Conservation (phyloP, 2,888 invertebrate species). For the Cosmia trapezina region DNA sequence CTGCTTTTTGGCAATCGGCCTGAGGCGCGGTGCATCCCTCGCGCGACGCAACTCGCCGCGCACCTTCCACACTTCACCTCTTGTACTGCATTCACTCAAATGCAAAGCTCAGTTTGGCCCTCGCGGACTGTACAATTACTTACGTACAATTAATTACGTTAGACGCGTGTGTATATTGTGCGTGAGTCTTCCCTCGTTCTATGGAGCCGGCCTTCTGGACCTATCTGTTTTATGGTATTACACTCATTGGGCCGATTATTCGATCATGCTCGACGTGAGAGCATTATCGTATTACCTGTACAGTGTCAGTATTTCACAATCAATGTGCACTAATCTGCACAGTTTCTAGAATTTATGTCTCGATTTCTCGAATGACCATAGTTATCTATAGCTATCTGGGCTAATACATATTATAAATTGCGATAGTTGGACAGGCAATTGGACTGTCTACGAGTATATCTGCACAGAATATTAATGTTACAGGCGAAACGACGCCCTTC, state of each 20-base stretch:
- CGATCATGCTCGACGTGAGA: slow-evolving; percentile 41
- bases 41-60: too few relatives aligned
- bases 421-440: too few relatives aligned
- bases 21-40: too few relatives aligned
- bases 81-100: too few relatives aligned
- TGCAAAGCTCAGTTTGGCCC: too few relatives aligned
- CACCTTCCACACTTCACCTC: too few relatives aligned
- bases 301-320: slow-evolving; percentile 55
- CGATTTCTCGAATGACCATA: slow-evolving; percentile 12
- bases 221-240: background rate
- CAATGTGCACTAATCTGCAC: slow-evolving; percentile 40
- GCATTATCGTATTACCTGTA: slow-evolving; percentile 55
- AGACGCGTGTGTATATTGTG: background rate
- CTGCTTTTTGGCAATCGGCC: too few relatives aligned
- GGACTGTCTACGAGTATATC: background rate
- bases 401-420: slow-evolving; percentile 22
- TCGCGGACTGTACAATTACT: too few relatives aligned
- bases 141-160: too few relatives aligned
- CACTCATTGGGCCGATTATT: slow-evolving; percentile 40
- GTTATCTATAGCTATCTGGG: slow-evolving; percentile 12
- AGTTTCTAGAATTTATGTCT: slow-evolving; percentile 37
- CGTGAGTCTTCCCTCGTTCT: too few relatives aligned
- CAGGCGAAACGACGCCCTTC: too few relatives aligned
- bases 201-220: background rate
- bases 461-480: too few relatives aligned